Percentiles rank a stretch among this genome's conserved stretches.
These are phyloP conservation scores for Phoenicopterus ruber DNA, from an alignment of 2,113 vertebrate genomes.

Conservation along the genomic window DNA sequence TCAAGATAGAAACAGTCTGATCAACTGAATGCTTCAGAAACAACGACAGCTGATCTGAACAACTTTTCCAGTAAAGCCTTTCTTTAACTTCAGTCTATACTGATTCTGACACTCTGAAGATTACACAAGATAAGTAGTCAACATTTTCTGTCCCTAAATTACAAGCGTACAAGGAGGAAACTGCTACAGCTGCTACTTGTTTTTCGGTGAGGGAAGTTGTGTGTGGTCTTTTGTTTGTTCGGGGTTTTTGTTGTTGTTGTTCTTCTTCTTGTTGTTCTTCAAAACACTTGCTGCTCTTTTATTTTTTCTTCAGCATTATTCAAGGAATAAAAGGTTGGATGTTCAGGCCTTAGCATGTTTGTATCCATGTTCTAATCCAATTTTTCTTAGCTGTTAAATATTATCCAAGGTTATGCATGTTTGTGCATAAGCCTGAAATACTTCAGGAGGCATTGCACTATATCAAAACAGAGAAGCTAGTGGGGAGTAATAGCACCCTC, in stretches of 20 bases:
- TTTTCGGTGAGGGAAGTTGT: background rate
- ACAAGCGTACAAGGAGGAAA: background rate
- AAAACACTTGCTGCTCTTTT: background rate
- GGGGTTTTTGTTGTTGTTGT: background rate
- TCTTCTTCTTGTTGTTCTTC: background rate
- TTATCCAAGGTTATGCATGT: background rate
- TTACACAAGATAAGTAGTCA: background rate
- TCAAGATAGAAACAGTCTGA: background rate
- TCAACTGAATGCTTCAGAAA: background rate
- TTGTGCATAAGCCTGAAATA: background rate
- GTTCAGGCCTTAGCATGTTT: background rate
- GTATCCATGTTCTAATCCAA: background rate
- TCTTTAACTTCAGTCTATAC: background rate
- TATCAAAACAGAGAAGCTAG: background rate
- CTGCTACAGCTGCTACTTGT: background rate
- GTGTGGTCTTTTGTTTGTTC: background rate
- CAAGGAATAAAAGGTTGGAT: background rate
- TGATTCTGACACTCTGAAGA: background rate
- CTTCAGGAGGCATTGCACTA: background rate
- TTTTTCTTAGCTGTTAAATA: background rate
- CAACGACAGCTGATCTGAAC: background rate
- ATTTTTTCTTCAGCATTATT: background rate
- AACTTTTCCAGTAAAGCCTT: background rate
- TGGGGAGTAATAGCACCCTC: background rate
- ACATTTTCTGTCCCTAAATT: background rate